Base-by-base conservation (phyloP, 2,797 vertebrate genomes). In the Aplochiton taeniatus region DNA sequence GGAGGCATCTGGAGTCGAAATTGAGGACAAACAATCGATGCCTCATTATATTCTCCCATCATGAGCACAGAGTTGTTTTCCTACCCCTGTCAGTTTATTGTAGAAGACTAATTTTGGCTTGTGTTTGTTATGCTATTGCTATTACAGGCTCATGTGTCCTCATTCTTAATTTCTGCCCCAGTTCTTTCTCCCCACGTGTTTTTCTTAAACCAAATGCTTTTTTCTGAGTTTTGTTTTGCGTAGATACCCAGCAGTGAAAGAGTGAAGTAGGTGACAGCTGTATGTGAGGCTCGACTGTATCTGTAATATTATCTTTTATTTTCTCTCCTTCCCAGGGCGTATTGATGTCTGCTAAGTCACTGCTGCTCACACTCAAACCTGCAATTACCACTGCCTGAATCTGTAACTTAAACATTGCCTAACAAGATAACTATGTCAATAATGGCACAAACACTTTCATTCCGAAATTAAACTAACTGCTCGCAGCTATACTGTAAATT, bases 351-450 rank as follows among this genome's bases (percentile, higher is more conserved):
- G 73, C 72, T 88, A 84, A 85, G 87, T 89, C 87, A 90, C 87
- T 90, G 84, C 85, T 87, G 85, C 79, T 90, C 78, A 83, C 69
- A 90, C 83, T 78, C 84, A 86, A 92, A 92, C 90, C 88, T 89
- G 88, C 82, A 93, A 95, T 93, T 93, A 93, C 85, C 74, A 89
- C 81, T 78, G 77, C 92, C 92, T 92, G 91, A 90, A 93, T 89
- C 84, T 84, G 90, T 91, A 91, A 90, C 92, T 94, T 93, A 94
- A 94, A 94, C 90, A 92, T 84, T 93, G 89, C 90, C 92, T 91
- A 94, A 92, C 93, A 94, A 92, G 90, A 91, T 90, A 91, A 93
- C 90, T 93, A 93, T 92, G 90, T 91, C 92, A 93, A 93, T 90
- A n/a, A 88, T 78, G 86, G 85, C 91, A 80, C 86, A 92, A 93